Evolutionary conservation across 1,140 invertebrate species (phyloP).

Genomic region (Eriocheir sinensis): DNA sequence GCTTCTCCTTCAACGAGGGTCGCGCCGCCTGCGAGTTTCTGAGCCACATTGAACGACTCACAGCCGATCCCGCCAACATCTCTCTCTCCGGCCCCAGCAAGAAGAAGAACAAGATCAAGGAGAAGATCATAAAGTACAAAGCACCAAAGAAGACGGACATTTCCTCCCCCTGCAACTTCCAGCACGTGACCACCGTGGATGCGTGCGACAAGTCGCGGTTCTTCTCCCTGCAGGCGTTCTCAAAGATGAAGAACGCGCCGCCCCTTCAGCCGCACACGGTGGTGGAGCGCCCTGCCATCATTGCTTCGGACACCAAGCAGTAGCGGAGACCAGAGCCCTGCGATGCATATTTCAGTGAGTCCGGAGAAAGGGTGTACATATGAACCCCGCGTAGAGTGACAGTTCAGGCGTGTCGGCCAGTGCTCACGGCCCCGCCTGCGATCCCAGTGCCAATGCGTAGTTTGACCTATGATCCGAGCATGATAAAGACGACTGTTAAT

Average conservation of each 20-base stretch:
- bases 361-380: neutral
- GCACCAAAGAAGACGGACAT: constrained; percentile 91
- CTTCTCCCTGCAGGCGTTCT: constrained; percentile 85
- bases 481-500: constrained; percentile 6
- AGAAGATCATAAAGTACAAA: constrained; percentile 81
- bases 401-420: neutral
- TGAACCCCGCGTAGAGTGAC: neutral
- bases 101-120: constrained; percentile 82
- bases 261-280: constrained; percentile 47
- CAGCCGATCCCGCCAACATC: constrained; percentile 91
- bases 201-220: constrained; percentile 86
- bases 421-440: neutral
- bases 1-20: constrained; percentile 90
- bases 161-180: constrained; percentile 92
- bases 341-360: neutral
- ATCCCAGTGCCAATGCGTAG: neutral
- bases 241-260: constrained; percentile 49
- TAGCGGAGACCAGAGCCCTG: neutral
- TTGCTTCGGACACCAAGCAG: constrained; percentile 34
- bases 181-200: constrained; percentile 92
- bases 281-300: constrained; percentile 47
- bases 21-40: constrained; percentile 88
- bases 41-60: constrained; percentile 84
- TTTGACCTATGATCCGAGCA: neutral
- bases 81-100: constrained; percentile 84